Base-by-base conservation (phyloP, 2,888 invertebrate species). In the Amblyjoppa fuscipennis region DNA sequence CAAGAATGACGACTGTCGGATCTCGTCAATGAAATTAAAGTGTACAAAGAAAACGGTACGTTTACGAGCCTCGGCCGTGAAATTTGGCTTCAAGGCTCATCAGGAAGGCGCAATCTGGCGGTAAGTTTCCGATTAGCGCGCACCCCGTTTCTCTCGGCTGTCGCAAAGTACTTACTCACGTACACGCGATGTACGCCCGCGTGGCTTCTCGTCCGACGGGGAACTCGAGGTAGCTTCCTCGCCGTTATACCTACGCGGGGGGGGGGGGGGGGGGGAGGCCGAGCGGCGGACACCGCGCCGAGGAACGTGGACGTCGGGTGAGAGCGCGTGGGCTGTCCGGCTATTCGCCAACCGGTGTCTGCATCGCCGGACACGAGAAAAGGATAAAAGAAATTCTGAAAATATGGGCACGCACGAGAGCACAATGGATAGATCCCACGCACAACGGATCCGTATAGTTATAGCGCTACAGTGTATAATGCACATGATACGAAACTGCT, bases 371-470 rank as follows among this genome's bases (percentile, higher is more conserved):
- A 75, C 79, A 61, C 34, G 38, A 59, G 31, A 82, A 85, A 75
- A 85, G 82, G 82, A 79, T 82, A 85, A 85, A 85, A 85, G 85
- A 83, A 79, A 83, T 85, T 82, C 82, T 82, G 79, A 41, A 85
- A 85, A 85, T 85, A 85, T 85, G 85, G 79, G 85, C 82, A 80
- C 85, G 79, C 82, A 66, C 82, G 59, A 59, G 59, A 59, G 82
- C 75, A 85, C 85, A 85, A 85, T 85, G 85, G 83, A 83, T 77
- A 82, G 78, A 85, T 85, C 85, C 85, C 85, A 85, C 85, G 85
- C 85, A 75, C 73, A 61, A 73, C 61, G 59, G 45, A 16, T 45
- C 79, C 3, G 11, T 82, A 82, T 79, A 68, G 82, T 73, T 64
- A 73, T 73, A 81, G 25, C 25, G 13, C 49, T 53, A 53, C 41